Evolutionary conservation across 1,140 invertebrate genomes (phyloP).

Genomic region (Calliphora vicina): DNA sequence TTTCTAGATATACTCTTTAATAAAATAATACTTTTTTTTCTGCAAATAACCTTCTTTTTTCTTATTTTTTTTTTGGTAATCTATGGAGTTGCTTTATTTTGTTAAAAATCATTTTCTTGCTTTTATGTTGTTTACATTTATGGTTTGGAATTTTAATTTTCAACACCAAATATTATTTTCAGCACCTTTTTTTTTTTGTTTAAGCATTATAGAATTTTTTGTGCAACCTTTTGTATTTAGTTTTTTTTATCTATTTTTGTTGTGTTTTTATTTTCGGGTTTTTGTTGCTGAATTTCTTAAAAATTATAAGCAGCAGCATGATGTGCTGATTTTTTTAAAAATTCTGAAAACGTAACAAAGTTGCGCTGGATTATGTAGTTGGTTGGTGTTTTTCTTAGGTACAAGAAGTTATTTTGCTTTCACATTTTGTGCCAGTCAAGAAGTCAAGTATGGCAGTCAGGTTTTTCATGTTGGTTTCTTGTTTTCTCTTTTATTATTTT

Average conservation of each 20-base stretch:
- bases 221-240: background rate
- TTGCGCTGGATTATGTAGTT: background rate
- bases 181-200: too few species aligned
- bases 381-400: background rate
- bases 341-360: background rate
- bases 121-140: background rate
- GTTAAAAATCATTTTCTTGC: background rate
- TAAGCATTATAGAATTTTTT: background rate
- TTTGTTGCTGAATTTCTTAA: background rate
- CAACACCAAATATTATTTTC: background rate
- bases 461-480: background rate
- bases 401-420: background rate
- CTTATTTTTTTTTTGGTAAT: background rate
- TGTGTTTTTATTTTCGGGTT: background rate
- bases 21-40: too few species aligned
- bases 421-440: background rate
- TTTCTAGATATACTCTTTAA: too few species aligned
- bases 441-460: constrained; percentile 4
- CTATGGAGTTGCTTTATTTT: background rate
- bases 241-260: background rate
- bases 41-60: too few species aligned
- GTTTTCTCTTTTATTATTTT: background rate
- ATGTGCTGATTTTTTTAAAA: background rate
- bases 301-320: background rate
- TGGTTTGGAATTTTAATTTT: constrained; percentile 17